A percentile compares a stretch with the other conserved stretches of the same genome.
Evolutionary conservation across 2,113 vertebrate species (phyloP).

Genomic region (Prionailurus viverrinus): DNA sequence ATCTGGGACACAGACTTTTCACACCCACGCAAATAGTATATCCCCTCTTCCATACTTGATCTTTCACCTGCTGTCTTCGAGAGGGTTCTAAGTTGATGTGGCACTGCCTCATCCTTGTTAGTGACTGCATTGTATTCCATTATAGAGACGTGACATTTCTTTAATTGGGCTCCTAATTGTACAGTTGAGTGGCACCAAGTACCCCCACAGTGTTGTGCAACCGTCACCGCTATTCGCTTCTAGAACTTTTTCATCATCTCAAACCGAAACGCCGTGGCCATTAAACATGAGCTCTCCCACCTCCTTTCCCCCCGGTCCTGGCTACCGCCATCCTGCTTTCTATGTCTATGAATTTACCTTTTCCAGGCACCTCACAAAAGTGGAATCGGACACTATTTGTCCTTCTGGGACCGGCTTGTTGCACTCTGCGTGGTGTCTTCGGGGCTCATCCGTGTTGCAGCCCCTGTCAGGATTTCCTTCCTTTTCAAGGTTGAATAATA

Average conservation of each 20-base stretch:
- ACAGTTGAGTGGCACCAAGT: not conserved
- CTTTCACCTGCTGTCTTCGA: not conserved
- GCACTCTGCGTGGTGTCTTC: not conserved
- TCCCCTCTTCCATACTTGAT: not conserved
- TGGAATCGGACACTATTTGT: accelerated
- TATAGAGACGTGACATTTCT: not conserved
- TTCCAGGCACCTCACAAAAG: no score
- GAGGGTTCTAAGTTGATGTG: not conserved
- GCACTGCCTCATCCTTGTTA: not conserved
- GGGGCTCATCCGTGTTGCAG: not conserved
- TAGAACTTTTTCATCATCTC: not conserved
- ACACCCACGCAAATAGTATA: not conserved
- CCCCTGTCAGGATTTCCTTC: not conserved
- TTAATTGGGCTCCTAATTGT: not conserved
- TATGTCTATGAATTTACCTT: not conserved
- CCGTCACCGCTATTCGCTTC: not conserved
- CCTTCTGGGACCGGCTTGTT: not conserved
- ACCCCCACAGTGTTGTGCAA: accelerated
- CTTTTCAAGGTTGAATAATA: not conserved
- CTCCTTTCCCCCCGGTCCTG: not conserved
- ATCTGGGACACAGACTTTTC: not conserved
- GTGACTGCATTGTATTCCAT: not conserved
- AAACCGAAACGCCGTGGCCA: not conserved
- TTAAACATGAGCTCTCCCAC: not conserved
- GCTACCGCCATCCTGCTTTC: not conserved